These are phyloP conservation scores for Drosophila ogumai DNA, from an alignment of 1,140 invertebrate genomes.

Conservation along the genomic window DNA sequence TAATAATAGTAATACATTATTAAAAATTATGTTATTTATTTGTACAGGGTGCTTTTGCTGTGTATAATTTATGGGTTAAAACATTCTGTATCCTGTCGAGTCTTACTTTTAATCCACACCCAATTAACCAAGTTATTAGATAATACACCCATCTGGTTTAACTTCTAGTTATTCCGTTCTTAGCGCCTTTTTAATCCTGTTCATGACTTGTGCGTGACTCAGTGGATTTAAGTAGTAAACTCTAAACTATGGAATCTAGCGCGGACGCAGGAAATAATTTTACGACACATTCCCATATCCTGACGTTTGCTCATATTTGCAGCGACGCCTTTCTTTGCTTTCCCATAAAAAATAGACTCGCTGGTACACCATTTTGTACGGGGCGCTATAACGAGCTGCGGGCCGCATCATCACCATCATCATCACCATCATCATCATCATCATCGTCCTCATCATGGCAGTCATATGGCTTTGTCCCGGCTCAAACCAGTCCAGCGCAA, in stretches of 20 bases:
- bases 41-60: too few relatives aligned
- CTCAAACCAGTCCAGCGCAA: constrained; percentile 39
- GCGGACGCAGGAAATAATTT: constrained; percentile 22
- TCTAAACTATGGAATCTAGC: constrained; percentile 10
- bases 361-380: constrained; percentile 38
- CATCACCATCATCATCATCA: constrained; percentile 23
- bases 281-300: constrained; percentile 52
- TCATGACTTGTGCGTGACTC: constrained; percentile 18
- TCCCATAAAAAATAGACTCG: constrained; percentile 66
- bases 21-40: too few relatives aligned
- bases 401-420: constrained; percentile 42
- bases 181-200: constrained; percentile 1
- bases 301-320: constrained; percentile 52
- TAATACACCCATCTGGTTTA: not conserved
- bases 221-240: constrained; percentile 12
- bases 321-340: constrained; percentile 48
- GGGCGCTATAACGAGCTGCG: constrained; percentile 42
- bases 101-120: not conserved
- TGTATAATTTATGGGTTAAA: too few relatives aligned
- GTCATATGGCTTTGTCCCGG: constrained; percentile 15
- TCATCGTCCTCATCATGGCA: constrained; percentile 21
- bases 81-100: not conserved
- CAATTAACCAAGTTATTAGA: not conserved
- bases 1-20: too few relatives aligned
- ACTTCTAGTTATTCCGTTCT: not conserved